Conservation (phyloP, 2,888 invertebrate genomes). For the Caenorhabditis sulstoni region DNA sequence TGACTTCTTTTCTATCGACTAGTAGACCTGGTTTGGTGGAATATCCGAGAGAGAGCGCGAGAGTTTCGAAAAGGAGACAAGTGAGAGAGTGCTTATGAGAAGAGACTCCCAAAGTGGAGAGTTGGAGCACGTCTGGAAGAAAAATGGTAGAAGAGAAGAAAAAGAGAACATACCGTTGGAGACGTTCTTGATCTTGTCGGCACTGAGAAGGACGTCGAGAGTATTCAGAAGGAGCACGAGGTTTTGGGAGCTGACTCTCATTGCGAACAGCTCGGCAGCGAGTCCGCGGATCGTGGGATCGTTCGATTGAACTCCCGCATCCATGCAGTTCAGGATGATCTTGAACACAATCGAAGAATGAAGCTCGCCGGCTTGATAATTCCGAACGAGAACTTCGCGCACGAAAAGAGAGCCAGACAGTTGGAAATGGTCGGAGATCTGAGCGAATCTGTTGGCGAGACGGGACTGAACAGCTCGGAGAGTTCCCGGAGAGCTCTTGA, state of each 20-base stretch:
- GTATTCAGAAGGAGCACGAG: slow-evolving; percentile 36
- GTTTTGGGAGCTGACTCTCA: slow-evolving; percentile 50
- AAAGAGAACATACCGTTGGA: slow-evolving; percentile 8
- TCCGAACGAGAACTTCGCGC: slow-evolving; percentile 57
- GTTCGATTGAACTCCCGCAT: slow-evolving; percentile 41
- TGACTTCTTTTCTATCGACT: slow-evolving; percentile 28
- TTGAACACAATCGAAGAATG: slow-evolving; percentile 34
- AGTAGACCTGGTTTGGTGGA: slow-evolving; percentile 18
- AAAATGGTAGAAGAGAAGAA: not conserved
- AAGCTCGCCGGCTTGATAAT: slow-evolving; percentile 61
- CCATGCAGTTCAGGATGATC: slow-evolving; percentile 48
- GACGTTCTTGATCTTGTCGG: slow-evolving; percentile 32
- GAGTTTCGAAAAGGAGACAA: slow-evolving; percentile 40
- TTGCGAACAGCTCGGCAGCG: slow-evolving; percentile 58
- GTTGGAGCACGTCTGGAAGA: slow-evolving; percentile 39
- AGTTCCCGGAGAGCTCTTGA: slow-evolving; percentile 52
- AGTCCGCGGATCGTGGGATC: slow-evolving; percentile 29
- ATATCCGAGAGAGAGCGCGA: slow-evolving; percentile 31
- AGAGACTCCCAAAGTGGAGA: slow-evolving; percentile 38
- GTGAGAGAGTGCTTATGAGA: slow-evolving; percentile 24
- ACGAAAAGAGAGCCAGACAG: slow-evolving; percentile 57
- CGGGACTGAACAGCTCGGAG: slow-evolving; percentile 59
- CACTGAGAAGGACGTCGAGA: slow-evolving; percentile 39
- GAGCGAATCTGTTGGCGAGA: slow-evolving; percentile 59
- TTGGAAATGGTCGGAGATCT: slow-evolving; percentile 50